Evolutionary conservation across 2,888 invertebrate species (phyloP).

Genomic region (Epinotia ramella): DNA sequence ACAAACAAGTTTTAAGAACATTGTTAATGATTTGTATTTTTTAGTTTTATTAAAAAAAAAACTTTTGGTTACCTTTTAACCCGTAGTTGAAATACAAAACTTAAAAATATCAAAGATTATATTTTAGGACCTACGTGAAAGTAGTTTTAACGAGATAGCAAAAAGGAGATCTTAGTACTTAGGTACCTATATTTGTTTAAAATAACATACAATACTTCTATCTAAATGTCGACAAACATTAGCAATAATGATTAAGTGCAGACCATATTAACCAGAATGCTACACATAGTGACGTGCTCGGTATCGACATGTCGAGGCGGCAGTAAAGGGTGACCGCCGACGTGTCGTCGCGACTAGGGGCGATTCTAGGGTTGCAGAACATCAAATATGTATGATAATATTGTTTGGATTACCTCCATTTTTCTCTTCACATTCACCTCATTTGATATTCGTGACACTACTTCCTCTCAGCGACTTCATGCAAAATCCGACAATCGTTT

Average conservation of each 20-base stretch:
- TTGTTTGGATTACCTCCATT: background rate
- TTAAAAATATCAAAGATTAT: too few relatives aligned
- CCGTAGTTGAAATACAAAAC: too few relatives aligned
- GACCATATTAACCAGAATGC: constrained; percentile 26
- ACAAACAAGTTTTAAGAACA: too few relatives aligned
- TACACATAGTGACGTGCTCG: constrained; percentile 52
- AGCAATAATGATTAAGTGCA: constrained; percentile 33
- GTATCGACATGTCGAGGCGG: constrained; percentile 36
- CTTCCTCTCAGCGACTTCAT: background rate
- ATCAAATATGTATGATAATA: background rate
- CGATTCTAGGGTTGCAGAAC: constrained; percentile 70
- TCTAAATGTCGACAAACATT: background rate
- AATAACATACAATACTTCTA: background rate
- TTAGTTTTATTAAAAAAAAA: too few relatives aligned
- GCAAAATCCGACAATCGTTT: background rate
- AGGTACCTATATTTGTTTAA: background rate
- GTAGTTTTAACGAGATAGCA: too few relatives aligned
- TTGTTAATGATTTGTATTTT: too few relatives aligned
- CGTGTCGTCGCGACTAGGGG: constrained; percentile 78
- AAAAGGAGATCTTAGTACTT: too few relatives aligned
- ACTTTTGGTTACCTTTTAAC: too few relatives aligned
- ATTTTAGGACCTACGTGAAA: too few relatives aligned
- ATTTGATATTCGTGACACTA: background rate
- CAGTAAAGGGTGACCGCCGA: constrained; percentile 78
- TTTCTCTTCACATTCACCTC: background rate